Conservation (phyloP, 2,797 vertebrate species). For the Neosilurus hyrtlii region DNA sequence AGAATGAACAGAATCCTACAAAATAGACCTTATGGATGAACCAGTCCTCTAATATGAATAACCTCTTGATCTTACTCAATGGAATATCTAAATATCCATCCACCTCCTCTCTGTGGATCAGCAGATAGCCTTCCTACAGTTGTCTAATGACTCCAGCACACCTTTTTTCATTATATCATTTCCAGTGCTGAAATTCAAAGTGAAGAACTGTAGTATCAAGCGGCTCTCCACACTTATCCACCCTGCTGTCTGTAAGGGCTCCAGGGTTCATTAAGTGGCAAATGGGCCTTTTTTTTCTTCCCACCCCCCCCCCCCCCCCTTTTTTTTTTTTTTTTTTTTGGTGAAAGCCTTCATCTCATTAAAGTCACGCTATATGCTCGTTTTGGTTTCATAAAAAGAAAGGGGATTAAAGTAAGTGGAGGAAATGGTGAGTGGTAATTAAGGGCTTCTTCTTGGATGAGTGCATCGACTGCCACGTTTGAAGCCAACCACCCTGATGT, state of each 20-base stretch:
- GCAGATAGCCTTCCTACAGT: neutral
- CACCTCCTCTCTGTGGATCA: neutral
- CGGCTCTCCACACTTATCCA: conserved; percentile 25
- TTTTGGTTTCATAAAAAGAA: conserved; percentile 47
- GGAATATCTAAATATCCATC: conserved; percentile 11
- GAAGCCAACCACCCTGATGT: conserved; percentile 22
- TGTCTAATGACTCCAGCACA: neutral
- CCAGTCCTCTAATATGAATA: conserved; percentile 28
- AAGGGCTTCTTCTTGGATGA: conserved; percentile 49
- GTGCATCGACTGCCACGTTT: conserved; percentile 34
- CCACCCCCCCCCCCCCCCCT: neutral
- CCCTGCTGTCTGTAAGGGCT: conserved; percentile 40
- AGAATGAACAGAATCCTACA: neutral
- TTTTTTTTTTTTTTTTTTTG: conserved; percentile 18
- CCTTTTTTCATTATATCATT: conserved; percentile 18
- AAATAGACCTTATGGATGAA: neutral
- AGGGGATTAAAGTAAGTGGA: conserved; percentile 49
- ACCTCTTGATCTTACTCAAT: conserved; percentile 24
- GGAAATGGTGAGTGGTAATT: conserved; percentile 54
- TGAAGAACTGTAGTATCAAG: conserved; percentile 37
- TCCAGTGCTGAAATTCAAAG: conserved; percentile 25
- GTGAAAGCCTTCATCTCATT: conserved; percentile 52
- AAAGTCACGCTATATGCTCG: conserved; percentile 49
- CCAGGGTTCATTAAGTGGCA: conserved; percentile 55
- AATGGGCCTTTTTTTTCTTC: conserved; percentile 53